Conservation (phyloP, 2,113 vertebrate species). For the Indri indri region DNA sequence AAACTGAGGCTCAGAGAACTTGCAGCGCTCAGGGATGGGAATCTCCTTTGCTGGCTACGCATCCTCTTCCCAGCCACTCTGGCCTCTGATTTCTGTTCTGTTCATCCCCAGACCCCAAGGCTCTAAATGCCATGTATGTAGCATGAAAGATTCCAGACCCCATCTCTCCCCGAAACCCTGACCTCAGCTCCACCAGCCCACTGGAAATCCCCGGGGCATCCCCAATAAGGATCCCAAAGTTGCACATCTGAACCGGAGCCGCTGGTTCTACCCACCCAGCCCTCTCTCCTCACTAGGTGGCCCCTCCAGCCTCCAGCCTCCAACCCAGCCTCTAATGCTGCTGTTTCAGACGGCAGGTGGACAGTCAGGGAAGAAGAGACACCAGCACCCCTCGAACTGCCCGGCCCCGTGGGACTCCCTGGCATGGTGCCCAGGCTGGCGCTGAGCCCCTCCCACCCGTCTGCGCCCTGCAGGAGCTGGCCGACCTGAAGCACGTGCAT, state of each 20-base stretch:
- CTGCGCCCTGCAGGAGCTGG: constrained; percentile 88
- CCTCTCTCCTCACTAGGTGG: neutral
- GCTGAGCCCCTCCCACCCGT: neutral
- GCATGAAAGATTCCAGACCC: neutral
- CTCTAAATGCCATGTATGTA: neutral
- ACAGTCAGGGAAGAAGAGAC: neutral
- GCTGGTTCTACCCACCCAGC: neutral
- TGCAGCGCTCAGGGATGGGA: neutral
- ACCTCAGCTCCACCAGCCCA: neutral
- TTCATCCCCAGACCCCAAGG: neutral
- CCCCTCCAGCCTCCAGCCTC: neutral
- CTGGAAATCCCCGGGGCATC: no score
- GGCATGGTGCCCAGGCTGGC: neutral
- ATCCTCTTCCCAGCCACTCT: neutral
- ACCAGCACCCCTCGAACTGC: neutral
- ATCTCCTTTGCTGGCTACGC: neutral
- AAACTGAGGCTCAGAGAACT: neutral
- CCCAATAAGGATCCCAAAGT: neutral
- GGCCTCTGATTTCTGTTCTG: neutral
- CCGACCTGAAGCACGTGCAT: constrained; percentile 94
- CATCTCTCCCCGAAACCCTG: neutral
- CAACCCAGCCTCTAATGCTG: neutral
- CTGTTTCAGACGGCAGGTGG: neutral
- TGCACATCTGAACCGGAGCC: neutral
- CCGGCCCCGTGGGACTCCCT: fast-evolving